A percentile compares a stretch with the other conserved stretches of the same genome.
These are phyloP conservation scores for Monoplex corrugatus DNA, from an alignment of 2,888 invertebrate species.

Conservation along the genomic window DNA sequence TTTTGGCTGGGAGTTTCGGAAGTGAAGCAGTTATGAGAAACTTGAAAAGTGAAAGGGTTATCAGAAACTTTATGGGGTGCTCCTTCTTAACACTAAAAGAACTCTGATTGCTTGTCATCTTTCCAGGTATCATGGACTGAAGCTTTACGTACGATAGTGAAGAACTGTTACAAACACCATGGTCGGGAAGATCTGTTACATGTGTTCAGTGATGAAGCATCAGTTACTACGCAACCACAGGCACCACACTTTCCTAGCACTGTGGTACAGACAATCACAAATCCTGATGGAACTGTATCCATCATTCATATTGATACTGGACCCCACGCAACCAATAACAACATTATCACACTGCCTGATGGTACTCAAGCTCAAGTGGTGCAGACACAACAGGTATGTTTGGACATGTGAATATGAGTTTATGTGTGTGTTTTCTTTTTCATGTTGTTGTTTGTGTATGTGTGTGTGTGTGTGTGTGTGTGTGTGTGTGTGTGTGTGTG, in stretches of 20 bases:
- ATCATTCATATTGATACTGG: constrained; percentile 89
- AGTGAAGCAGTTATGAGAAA: too few relatives aligned
- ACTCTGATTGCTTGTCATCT: too few relatives aligned
- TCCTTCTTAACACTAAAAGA: too few relatives aligned
- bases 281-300: constrained; percentile 97
- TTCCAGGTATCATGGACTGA: constrained; percentile 98
- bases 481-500: too few relatives aligned
- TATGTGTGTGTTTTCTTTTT: background rate
- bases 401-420: background rate
- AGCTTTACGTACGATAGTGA: constrained; percentile 96
- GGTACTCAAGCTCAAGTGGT: constrained; percentile 97
- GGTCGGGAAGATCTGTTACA: constrained; percentile 97
- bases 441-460: too few relatives aligned
- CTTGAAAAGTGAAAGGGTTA: too few relatives aligned
- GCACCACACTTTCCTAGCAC: constrained; percentile 88
- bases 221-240: constrained; percentile 53
- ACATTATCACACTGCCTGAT: constrained; percentile 95
- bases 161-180: constrained; percentile 99
- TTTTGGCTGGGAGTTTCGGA: too few relatives aligned
- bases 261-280: constrained; percentile 96
- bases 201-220: constrained; percentile 89
- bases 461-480: too few relatives aligned
- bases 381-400: constrained; percentile 81
- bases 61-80: too few relatives aligned
- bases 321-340: constrained; percentile 63